Percentiles rank a stretch among this genome's conserved stretches.
Conservation (phyloP, 2,113 vertebrate genomes). For the Danio rerio region DNA sequence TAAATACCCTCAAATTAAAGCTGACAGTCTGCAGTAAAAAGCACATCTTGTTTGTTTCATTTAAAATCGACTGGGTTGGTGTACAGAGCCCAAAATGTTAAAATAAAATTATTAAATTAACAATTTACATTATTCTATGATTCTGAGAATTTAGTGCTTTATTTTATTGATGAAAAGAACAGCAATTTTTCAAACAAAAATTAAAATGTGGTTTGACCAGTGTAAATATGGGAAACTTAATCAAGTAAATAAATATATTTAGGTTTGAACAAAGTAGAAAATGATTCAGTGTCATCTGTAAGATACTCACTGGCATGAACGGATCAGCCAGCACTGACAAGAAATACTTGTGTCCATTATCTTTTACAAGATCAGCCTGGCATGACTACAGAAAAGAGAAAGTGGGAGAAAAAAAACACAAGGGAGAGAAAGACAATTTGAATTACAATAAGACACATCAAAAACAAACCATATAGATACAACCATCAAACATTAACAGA, state of each 20-base stretch:
- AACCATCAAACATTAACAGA: background rate
- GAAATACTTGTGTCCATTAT: conserved; percentile 99
- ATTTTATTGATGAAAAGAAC: conserved; percentile 23
- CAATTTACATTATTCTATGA: too few species aligned
- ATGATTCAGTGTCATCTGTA: background rate
- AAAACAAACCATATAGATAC: background rate
- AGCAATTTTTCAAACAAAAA: conserved; percentile 2
- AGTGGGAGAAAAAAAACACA: background rate
- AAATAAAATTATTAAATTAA: too few species aligned
- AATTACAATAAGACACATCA: background rate
- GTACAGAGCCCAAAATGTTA: too few species aligned
- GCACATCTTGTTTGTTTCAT: too few species aligned
- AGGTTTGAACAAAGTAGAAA: conserved; percentile 11
- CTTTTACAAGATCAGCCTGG: conserved; percentile 98
- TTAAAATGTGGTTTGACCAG: background rate
- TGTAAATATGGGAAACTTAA: background rate
- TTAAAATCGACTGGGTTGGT: too few species aligned
- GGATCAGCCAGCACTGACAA: conserved; percentile 95
- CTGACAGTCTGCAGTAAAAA: too few species aligned
- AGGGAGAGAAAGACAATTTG: background rate
- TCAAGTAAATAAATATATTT: background rate
- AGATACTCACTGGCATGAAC: conserved; percentile 94
- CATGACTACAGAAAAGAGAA: conserved; percentile 82
- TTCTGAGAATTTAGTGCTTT: too few species aligned
- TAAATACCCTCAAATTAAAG: too few species aligned